A percentile compares a stretch with the other conserved stretches of the same genome.
Conservation (phyloP, 2,113 vertebrate genomes). For the Macheiramphus alcinus region DNA sequence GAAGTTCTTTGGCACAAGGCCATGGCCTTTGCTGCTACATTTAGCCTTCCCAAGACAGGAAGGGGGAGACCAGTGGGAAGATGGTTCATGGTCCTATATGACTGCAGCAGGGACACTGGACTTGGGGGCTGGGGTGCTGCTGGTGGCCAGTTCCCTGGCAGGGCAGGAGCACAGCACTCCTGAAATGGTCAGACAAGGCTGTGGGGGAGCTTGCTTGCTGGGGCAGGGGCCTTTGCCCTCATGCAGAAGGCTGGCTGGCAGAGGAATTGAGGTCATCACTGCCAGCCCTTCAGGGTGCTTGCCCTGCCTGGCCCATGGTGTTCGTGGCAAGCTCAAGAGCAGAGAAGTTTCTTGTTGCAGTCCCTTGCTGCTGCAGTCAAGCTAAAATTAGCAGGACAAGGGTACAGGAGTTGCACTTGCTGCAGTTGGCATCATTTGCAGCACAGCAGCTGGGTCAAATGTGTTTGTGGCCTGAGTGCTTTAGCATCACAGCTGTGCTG, state of each 20-base stretch:
- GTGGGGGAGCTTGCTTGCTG: fast-evolving
- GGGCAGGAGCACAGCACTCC: not conserved
- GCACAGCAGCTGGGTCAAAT: not conserved
- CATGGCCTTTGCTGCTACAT: fast-evolving
- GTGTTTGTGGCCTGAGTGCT: fast-evolving
- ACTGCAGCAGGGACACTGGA: fast-evolving
- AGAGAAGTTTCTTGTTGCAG: not conserved
- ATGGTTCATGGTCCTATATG: fast-evolving
- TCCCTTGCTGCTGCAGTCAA: fast-evolving
- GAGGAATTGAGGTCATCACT: not conserved
- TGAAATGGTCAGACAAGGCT: too few species aligned
- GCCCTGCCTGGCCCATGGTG: not conserved
- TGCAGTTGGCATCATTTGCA: too few species aligned
- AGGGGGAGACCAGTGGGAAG: fast-evolving
- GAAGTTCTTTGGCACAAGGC: not conserved
- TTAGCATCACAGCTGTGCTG: not conserved
- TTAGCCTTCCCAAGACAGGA: not conserved
- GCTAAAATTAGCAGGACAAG: not conserved
- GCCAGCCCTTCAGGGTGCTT: fast-evolving
- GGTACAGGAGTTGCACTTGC: too few species aligned
- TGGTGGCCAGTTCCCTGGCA: fast-evolving
- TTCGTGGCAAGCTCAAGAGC: not conserved
- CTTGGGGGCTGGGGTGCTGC: fast-evolving
- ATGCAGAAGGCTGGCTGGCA: not conserved
- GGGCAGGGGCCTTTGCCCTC: not conserved